Base-by-base conservation (phyloP, 2,113 vertebrate species). In the Hippocampus mohnikei region DNA sequence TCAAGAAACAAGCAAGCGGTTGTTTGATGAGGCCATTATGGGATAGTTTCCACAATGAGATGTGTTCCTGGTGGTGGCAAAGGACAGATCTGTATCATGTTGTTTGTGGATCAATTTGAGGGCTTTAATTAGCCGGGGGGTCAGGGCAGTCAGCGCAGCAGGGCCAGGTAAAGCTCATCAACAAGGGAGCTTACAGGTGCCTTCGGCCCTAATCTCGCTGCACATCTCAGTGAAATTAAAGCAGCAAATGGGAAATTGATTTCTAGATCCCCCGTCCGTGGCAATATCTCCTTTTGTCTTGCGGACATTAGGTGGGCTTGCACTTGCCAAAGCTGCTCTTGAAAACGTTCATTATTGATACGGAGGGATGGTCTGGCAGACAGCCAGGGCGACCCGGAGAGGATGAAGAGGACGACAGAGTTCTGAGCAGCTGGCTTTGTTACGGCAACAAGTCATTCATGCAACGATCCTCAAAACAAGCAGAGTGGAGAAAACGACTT, bases 241-340 rank as follows among this genome's bases (percentile, higher is more conserved):
- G 88, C 88, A 68, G 92, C 88, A 93, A 93, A 93, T 93, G 92
- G 92, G 91, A 92, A 93, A 93, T 93, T 92, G 92, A 93, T 93
- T 93, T 93, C 91, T 90, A 87, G 83, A 87, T 86, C 82, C 82
- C 85, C 85, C 85, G 89, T 91, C 92, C 82, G 77, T 85, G 84
- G 90, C 92, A 92, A 92, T 93, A 92, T 92, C 92, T 93, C 90
- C 88, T 91, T 93, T 93, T 93, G 93, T 93, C 90, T 93, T 91
- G 91, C 92, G 91, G 90, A 92, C 92, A 92, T 92, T 90, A 93
- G 90, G 85, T 80, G 79, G 88, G 85, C 90, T 89, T 89, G 87
- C 88, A 90, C 89, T 87, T 86, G 85, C 88, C 90, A 89, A 92
- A 93, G 90, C 92, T 91, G 89, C 90, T 93, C 90, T 92, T 91